Percentiles rank a stretch among this genome's conserved stretches.
phyloP scores from a whole-genome alignment of 2,113 vertebrate species.

The Excalfactoria chinensis region DNA sequence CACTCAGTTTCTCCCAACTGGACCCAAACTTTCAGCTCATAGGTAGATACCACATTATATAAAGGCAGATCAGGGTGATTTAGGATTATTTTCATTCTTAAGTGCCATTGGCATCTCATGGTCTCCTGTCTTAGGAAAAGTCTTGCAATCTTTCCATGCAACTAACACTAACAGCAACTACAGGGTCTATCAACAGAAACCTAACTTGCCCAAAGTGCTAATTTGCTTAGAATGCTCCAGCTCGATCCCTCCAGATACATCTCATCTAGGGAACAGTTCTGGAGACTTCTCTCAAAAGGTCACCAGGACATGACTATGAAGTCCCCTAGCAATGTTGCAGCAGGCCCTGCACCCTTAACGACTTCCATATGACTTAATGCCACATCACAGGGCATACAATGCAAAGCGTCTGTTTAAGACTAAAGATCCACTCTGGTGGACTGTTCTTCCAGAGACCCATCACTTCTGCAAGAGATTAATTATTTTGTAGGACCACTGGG shows the following conservation, averaged over 20 bases:
- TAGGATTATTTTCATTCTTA: not conserved
- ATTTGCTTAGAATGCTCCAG: not conserved
- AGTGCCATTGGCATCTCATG: not conserved
- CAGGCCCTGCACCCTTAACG: not conserved
- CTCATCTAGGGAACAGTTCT: not conserved
- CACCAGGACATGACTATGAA: not conserved
- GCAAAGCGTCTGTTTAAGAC: not conserved
- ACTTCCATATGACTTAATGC: not conserved
- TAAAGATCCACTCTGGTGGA: not conserved
- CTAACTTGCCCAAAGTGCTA: not conserved
- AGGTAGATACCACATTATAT: not conserved
- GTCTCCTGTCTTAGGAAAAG: not conserved
- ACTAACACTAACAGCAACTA: no score
- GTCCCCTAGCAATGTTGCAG: not conserved
- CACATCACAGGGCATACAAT: not conserved
- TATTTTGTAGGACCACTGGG: fast-evolving
- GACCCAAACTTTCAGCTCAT: not conserved
- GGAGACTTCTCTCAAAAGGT: not conserved
- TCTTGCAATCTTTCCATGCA: not conserved
- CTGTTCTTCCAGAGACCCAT: not conserved
- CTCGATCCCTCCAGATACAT: not conserved
- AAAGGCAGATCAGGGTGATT: not conserved
- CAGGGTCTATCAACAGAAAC: not conserved
- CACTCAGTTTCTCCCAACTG: not conserved
- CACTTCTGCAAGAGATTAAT: not conserved